Base-by-base conservation (phyloP, 2,113 vertebrate species). In the Turnix velox region DNA sequence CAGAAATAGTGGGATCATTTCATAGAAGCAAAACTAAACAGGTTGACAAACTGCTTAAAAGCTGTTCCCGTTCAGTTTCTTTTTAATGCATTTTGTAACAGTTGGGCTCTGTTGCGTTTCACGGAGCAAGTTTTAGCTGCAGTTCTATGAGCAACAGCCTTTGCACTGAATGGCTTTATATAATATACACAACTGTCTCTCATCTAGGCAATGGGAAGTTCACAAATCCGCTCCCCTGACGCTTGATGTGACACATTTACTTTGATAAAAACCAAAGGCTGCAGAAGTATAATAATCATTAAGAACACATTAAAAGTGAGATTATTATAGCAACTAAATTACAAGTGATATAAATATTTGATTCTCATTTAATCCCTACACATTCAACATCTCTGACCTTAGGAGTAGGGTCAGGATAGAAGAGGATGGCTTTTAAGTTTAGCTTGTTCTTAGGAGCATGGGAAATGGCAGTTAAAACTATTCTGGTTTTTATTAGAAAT, bases 151-250 rank as follows among this genome's bases (percentile, higher is more conserved):
- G 61, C 68, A 84, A 77, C 67, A 92, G 63, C 76, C 31, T 6
- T 76, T 92, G 78, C 61, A 82, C 58, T 69, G 33, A 43, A 79
- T 49, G 74, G 28, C 67, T 96, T 96, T 87, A 97, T 91, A 95
- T 79, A 67, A 88, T 87, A 91, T 37, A 95, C 54, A 93, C 71
- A 92, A 88, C 91, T 84, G 88, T 67, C 84, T 61, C 84, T 96
- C 77, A 88, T 84, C 93, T 66, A 91, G 88, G 91, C 94, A 93
- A 85, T 11, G 91, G 51, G 90, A 88, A 93, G 84, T 65, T 93
- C 88, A 95, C 84, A 87, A 72, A 84, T 68, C 84, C 31, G 9
- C 91, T 61, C 69, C 30, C 57, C 76, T 65, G 91, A 89, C 80
- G 84, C 57, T 73, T 22, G 58, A 90, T 86, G 77, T 94, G 94